These are phyloP conservation scores for Zingel zingel DNA, from an alignment of 2,113 vertebrate genomes.

Conservation along the genomic window DNA sequence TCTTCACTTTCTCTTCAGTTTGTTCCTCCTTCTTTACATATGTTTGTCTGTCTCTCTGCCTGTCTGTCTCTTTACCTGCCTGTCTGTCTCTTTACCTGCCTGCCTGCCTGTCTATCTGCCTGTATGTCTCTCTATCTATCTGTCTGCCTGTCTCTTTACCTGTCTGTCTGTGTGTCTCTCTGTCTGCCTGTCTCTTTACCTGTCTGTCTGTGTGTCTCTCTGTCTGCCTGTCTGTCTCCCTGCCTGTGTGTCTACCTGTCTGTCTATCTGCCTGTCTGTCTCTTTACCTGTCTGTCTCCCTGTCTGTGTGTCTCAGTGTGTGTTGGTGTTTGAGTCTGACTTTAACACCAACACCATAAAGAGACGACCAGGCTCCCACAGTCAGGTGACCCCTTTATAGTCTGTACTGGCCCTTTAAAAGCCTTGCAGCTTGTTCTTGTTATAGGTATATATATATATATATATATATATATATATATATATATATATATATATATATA, in stretches of 20 bases:
- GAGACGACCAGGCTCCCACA: slow-evolving; percentile 83
- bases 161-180: neutral
- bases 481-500: no score
- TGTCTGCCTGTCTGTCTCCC: neutral
- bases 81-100: no score
- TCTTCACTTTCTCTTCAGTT: no score
- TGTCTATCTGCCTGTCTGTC: neutral
- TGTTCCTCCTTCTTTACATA: no score
- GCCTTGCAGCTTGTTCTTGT: no score
- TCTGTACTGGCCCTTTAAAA: no score
- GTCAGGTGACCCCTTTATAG: slow-evolving; percentile 10
- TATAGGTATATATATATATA: no score
- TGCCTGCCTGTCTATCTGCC: neutral
- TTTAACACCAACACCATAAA: slow-evolving; percentile 88
- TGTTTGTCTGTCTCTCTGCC: no score
- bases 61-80: no score
- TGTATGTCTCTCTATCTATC: neutral
- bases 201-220: neutral
- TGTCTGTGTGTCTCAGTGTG: slow-evolving; percentile 79
- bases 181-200: neutral
- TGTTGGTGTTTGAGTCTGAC: slow-evolving; percentile 88
- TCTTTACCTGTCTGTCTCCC: neutral
- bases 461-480: no score
- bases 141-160: no score
- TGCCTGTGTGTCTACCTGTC: neutral